Evolutionary conservation across 1,140 invertebrate species (phyloP).

Genomic region (Neelides sp.): DNA sequence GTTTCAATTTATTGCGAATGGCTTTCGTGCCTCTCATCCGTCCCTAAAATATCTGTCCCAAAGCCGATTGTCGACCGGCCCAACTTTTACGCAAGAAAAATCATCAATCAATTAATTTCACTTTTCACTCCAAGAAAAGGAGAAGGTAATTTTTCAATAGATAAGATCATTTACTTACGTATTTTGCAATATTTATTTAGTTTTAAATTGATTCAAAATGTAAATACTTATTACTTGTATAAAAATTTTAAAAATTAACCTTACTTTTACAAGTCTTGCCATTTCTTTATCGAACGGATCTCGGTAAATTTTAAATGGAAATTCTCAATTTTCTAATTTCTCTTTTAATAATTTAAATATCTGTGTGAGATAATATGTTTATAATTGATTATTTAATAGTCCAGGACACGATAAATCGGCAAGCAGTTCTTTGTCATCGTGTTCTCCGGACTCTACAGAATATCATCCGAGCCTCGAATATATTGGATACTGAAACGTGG

Average conservation of each 20-base stretch:
- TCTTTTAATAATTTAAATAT: conserved; percentile 1
- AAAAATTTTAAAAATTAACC: neutral
- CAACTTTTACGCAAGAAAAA: conserved; percentile 78
- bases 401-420: conserved; percentile 74
- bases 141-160: conserved; percentile 53
- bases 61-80: conserved; percentile 74
- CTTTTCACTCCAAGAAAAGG: conserved; percentile 85
- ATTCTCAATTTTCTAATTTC: neutral
- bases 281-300: conserved; percentile 66
- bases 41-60: conserved; percentile 69
- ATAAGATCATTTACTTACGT: conserved; percentile 7
- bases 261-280: conserved; percentile 60
- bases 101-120: conserved; percentile 86
- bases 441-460: conserved; percentile 77
- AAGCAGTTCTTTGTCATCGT: conserved; percentile 88
- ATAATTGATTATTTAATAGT: conserved; percentile 41
- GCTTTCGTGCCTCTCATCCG: conserved; percentile 71
- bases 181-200: conserved; percentile 3
- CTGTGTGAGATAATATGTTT: conserved; percentile 6
- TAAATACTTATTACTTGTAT: neutral
- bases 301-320: conserved; percentile 48
- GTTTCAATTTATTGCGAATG: conserved; percentile 95
- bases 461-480: conserved; percentile 64
- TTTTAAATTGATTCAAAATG: neutral
- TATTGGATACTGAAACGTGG: conserved; percentile 78